Conservation (phyloP, 1,140 invertebrate genomes). For the Scaptodrosophila lebanonensis region DNA sequence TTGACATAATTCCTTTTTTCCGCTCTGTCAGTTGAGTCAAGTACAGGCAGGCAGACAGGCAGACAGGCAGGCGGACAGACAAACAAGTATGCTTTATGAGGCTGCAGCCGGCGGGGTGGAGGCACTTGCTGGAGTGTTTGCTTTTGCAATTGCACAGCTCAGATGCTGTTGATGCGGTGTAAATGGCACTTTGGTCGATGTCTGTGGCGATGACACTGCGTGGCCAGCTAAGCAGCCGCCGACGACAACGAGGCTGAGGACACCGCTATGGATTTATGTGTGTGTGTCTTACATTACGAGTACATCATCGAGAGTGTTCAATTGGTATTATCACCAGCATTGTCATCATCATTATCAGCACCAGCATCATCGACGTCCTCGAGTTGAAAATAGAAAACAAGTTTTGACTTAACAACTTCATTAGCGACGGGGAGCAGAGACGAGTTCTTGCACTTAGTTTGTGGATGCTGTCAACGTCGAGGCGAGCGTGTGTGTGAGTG, state of each 20-base stretch:
- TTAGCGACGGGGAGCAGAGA: conserved; percentile 19
- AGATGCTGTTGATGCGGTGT: conserved; percentile 3
- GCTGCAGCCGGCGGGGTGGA: conserved; percentile 11
- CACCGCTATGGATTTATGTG: conserved; percentile 66
- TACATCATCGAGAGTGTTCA: conserved; percentile 43
- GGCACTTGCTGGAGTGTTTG: conserved; percentile 46
- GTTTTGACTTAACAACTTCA: conserved; percentile 70
- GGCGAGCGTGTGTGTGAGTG: conserved; percentile 1
- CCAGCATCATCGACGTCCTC: conserved; percentile 14
- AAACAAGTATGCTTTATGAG: neutral
- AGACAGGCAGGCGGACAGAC: neutral
- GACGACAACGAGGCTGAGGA: neutral
- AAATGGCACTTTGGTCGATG: conserved; percentile 23
- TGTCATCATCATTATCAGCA: conserved; percentile 16
- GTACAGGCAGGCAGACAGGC: no score
- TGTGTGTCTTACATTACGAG: conserved; percentile 37
- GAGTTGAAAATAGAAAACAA: conserved; percentile 36
- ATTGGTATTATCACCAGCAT: conserved; percentile 39
- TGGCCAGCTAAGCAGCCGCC: neutral
- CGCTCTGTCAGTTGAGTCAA: conserved; percentile 32
- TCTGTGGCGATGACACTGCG: no score
- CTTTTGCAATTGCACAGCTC: neutral
- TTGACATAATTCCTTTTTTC: conserved; percentile 71
- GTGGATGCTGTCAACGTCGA: neutral
- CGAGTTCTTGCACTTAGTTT: conserved; percentile 51